These are phyloP conservation scores for Cephus pulcher DNA, from an alignment of 2,888 invertebrate species.

Conservation along the genomic window DNA sequence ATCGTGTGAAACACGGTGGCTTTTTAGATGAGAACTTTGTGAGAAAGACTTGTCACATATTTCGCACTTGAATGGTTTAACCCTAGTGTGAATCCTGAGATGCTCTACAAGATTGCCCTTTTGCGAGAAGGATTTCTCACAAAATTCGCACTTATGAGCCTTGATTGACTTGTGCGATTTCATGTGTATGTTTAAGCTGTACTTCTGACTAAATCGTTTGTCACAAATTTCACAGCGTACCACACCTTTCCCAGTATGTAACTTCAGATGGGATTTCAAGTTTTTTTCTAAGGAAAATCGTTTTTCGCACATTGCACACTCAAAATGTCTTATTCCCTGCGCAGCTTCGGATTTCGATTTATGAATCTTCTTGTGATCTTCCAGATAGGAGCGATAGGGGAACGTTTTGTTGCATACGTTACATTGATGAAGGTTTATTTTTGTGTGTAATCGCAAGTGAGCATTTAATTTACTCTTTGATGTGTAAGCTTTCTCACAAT, in stretches of 20 bases:
- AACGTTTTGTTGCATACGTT: conserved; percentile 62
- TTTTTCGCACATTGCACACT: conserved; percentile 55
- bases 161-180: conserved; percentile 54
- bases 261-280: conserved; percentile 51
- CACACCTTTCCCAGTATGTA: conserved; percentile 56
- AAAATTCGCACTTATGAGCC: conserved; percentile 59
- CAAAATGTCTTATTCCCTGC: conserved; percentile 37
- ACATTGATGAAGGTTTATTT: conserved; percentile 58
- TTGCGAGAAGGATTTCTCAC: conserved; percentile 55
- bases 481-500: conserved; percentile 57
- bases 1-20: conserved; percentile 54
- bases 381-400: conserved; percentile 62
- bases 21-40: conserved; percentile 62
- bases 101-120: conserved; percentile 62
- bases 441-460: conserved; percentile 57
- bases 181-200: conserved; percentile 60
- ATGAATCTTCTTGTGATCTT: conserved; percentile 61
- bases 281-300: conserved; percentile 55
- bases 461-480: conserved; percentile 62
- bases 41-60: conserved; percentile 57
- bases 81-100: conserved; percentile 58
- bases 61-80: conserved; percentile 59
- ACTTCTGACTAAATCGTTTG: conserved; percentile 61
- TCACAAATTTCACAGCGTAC: conserved; percentile 62
- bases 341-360: conserved; percentile 27